Percentiles rank a stretch among this genome's conserved stretches.
These are phyloP conservation scores for Trigoniulus corallinus DNA, from an alignment of 1,140 invertebrate species.

Conservation along the genomic window DNA sequence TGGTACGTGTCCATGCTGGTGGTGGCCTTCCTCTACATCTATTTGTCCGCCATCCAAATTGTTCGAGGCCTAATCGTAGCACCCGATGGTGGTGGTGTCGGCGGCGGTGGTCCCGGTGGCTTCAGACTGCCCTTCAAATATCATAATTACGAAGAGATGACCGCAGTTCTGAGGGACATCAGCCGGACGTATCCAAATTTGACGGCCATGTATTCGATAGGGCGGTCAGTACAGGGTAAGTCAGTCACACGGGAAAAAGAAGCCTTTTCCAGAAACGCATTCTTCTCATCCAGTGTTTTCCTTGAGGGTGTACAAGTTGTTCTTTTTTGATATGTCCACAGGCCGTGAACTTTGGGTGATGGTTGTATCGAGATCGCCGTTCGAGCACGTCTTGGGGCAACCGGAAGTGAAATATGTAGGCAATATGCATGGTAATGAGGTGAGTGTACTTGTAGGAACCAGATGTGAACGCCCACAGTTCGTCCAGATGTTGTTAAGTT, in stretches of 20 bases:
- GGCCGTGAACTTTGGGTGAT: slow-evolving; percentile 86
- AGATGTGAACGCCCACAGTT: not conserved
- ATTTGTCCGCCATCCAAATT: slow-evolving; percentile 26
- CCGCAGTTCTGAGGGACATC: slow-evolving; percentile 57
- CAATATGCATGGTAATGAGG: slow-evolving; percentile 56
- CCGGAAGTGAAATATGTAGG: slow-evolving; percentile 83
- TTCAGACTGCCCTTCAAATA: slow-evolving; percentile 55
- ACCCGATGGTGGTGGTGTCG: not conserved
- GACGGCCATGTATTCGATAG: slow-evolving; percentile 77
- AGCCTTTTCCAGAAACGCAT: not conserved
- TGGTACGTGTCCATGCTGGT: slow-evolving; percentile 29
- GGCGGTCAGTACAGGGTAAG: slow-evolving; percentile 76
- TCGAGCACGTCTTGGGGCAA: slow-evolving; percentile 78
- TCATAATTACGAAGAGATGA: slow-evolving; percentile 76
- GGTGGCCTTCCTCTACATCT: slow-evolving; percentile 27
- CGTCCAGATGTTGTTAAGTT: not conserved
- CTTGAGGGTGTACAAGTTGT: not conserved
- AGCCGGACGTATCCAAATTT: slow-evolving; percentile 63
- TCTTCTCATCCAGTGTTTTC: not conserved
- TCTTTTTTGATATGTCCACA: no score
- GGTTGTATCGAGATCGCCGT: slow-evolving; percentile 73
- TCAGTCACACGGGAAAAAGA: not conserved
- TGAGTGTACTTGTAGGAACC: slow-evolving; percentile 5
- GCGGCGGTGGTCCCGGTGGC: no score
- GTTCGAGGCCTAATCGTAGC: slow-evolving; percentile 17